These are phyloP conservation scores for Nautilus pompilius DNA, from an alignment of 1,140 invertebrate species.

Conservation along the genomic window DNA sequence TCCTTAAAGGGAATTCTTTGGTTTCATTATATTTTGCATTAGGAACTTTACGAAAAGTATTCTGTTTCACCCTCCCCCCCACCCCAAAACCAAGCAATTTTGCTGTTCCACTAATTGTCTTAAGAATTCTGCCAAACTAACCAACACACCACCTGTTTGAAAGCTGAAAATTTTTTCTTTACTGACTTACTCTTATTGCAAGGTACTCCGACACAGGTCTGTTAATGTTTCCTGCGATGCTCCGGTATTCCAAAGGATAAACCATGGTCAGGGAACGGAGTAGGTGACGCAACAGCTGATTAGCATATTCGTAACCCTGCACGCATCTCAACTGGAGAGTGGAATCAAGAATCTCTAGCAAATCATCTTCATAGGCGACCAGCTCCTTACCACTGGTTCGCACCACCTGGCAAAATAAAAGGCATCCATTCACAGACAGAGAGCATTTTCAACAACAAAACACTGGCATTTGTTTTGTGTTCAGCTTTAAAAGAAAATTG, in stretches of 20 bases:
- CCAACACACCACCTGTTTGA: too few relatives aligned
- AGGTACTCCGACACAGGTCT: slow-evolving; percentile 69
- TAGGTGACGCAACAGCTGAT: slow-evolving; percentile 58
- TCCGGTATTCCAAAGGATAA: slow-evolving; percentile 66
- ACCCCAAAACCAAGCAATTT: too few relatives aligned
- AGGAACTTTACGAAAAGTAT: too few relatives aligned
- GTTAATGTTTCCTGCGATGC: slow-evolving; percentile 64
- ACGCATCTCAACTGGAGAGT: slow-evolving; percentile 65
- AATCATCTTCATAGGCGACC: slow-evolving; percentile 62
- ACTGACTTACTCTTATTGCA: slow-evolving; percentile 63
- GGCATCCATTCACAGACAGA: background rate
- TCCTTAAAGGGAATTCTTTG: too few relatives aligned
- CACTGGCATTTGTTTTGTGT: background rate
- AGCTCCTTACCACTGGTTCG: slow-evolving; percentile 64
- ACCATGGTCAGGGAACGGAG: slow-evolving; percentile 63
- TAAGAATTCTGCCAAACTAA: too few relatives aligned
- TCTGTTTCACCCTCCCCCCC: too few relatives aligned
- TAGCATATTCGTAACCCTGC: slow-evolving; percentile 63
- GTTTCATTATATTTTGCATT: too few relatives aligned
- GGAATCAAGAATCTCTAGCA: slow-evolving; percentile 64
- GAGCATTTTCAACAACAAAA: background rate
- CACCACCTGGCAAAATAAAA: slow-evolving; percentile 55
- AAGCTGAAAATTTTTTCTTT: too few relatives aligned
- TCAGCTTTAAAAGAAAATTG: background rate
- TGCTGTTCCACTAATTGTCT: too few relatives aligned